Evolutionary conservation across 2,113 vertebrate species (phyloP).

Genomic region (Jaculus jaculus): DNA sequence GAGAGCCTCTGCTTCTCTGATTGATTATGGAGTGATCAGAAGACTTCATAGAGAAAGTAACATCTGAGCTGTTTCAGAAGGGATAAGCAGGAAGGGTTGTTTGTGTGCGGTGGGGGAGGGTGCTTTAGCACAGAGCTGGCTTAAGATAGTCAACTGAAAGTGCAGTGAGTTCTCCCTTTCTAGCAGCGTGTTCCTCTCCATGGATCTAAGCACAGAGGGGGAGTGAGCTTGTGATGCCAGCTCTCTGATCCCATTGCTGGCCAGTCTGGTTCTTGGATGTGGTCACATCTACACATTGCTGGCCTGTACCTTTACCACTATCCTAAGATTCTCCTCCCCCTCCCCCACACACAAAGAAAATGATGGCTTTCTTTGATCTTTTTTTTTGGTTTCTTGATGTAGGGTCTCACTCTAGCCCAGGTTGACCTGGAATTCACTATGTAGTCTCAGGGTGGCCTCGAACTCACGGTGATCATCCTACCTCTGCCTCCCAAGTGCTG

Average conservation of each 20-base stretch:
- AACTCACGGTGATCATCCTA: too few relatives aligned
- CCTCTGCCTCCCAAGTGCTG: too few relatives aligned
- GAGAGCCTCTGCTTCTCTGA: background rate
- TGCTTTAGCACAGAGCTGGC: background rate
- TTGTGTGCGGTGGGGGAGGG: background rate
- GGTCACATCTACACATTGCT: background rate
- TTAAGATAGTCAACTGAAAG: slow-evolving; percentile 10
- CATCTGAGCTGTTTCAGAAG: slow-evolving; percentile 48
- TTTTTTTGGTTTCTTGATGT: too few relatives aligned
- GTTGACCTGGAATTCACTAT: too few relatives aligned
- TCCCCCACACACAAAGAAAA: background rate
- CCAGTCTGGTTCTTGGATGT: background rate
- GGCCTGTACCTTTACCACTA: background rate
- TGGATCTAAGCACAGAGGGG: background rate
- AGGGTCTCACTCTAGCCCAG: too few relatives aligned
- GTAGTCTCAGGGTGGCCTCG: too few relatives aligned
- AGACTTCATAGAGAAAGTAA: background rate
- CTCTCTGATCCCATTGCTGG: background rate
- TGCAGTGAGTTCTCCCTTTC: background rate
- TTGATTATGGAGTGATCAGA: slow-evolving; percentile 34
- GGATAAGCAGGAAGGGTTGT: background rate
- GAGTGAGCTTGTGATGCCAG: background rate
- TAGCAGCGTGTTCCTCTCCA: background rate
- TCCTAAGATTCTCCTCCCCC: background rate
- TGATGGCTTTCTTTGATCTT: background rate